Conservation (phyloP, 2,888 invertebrate species). For the Luperina testacea region DNA sequence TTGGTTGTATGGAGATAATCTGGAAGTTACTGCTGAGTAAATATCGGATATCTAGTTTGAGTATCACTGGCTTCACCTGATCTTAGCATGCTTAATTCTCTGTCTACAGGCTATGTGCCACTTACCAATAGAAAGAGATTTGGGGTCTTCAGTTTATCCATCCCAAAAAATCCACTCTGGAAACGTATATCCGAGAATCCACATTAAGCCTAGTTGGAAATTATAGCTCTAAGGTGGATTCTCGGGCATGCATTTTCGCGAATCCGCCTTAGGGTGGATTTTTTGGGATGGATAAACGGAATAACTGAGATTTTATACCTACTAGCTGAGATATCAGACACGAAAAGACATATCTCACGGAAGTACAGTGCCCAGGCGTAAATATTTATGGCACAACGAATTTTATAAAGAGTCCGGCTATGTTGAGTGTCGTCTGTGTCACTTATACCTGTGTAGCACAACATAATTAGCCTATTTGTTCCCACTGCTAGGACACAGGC, state of each 20-base stretch:
- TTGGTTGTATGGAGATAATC: neutral
- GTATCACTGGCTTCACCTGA: neutral
- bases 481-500: neutral
- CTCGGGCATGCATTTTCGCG: no score
- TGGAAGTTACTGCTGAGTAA: neutral
- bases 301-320: conserved; percentile 11
- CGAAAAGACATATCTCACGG: neutral
- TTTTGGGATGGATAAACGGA: no score
- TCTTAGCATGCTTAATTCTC: neutral
- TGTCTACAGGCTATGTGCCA: conserved; percentile 4
- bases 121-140: conserved; percentile 13
- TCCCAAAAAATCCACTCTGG: no score
- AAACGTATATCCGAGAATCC: no score
- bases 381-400: neutral
- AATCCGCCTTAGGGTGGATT: no score
- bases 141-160: neutral
- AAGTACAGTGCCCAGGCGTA: neutral
- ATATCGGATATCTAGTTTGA: neutral
- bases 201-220: no score
- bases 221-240: no score
- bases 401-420: neutral
- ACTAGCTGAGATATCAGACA: neutral
- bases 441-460: neutral
- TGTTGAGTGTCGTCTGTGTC: neutral
- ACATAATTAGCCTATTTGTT: neutral